These are phyloP conservation scores for Gobio occitaniae DNA, from an alignment of 2,797 vertebrate genomes.

Conservation along the genomic window DNA sequence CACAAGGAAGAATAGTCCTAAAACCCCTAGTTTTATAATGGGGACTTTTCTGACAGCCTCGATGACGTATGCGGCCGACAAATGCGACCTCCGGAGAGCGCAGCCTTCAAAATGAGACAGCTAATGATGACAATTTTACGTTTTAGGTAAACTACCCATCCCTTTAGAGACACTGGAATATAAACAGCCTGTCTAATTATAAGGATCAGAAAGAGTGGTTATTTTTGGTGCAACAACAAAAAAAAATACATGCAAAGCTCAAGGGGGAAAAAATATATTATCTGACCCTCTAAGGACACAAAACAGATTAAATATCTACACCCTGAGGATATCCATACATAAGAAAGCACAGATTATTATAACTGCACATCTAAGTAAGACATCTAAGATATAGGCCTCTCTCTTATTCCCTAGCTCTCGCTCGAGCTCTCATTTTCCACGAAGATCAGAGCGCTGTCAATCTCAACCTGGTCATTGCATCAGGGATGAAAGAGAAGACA, in stretches of 20 bases:
- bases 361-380: constrained; percentile 34
- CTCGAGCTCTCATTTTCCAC: constrained; percentile 24
- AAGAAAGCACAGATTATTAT: constrained; percentile 32
- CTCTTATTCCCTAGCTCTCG: not conserved
- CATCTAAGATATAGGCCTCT: constrained; percentile 2
- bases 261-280: not conserved
- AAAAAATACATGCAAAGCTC: not conserved
- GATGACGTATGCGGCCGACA: not conserved
- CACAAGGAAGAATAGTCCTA: not conserved
- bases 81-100: not conserved
- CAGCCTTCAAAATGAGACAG: not conserved
- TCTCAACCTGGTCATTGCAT: constrained; percentile 47
- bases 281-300: not conserved
- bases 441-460: constrained; percentile 45
- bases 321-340: not conserved
- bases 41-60: not conserved
- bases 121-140: not conserved
- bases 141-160: not conserved
- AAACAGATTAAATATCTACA: constrained; percentile 26
- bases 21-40: not conserved
- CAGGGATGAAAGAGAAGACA: constrained; percentile 34
- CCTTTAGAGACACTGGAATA: not conserved
- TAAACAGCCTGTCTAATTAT: not conserved
- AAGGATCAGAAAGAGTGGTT: not conserved
- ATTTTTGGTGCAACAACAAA: not conserved